Conservation (phyloP, 2,888 invertebrate species). For the Dexiosoma caninum region DNA sequence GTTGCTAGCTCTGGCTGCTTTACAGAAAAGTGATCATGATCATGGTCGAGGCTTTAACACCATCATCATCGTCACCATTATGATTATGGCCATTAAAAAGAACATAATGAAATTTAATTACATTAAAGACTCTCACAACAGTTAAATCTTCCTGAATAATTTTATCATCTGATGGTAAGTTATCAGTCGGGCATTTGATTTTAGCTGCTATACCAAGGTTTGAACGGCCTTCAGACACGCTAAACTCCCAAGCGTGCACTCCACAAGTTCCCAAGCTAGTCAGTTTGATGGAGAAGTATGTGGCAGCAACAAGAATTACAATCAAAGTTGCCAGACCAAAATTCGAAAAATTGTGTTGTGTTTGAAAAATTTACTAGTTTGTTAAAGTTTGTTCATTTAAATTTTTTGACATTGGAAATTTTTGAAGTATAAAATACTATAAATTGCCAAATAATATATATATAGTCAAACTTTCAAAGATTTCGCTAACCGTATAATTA, state of each 20-base stretch:
- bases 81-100: conserved; percentile 17
- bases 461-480: too few relatives aligned
- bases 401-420: too few relatives aligned
- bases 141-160: conserved; percentile 14
- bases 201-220: conserved; percentile 11
- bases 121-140: background rate
- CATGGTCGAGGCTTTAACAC: background rate
- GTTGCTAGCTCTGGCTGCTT: conserved; percentile 26
- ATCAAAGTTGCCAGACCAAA: conserved; percentile 7
- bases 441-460: too few relatives aligned
- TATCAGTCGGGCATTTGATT: conserved; percentile 31
- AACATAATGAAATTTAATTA: conserved; percentile 26
- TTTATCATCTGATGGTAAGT: conserved; percentile 7
- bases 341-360: too few relatives aligned
- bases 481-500: too few relatives aligned
- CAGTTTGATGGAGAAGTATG: background rate
- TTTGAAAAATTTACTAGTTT: too few relatives aligned
- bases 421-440: too few relatives aligned
- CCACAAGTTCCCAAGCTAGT: background rate
- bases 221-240: conserved; percentile 48
- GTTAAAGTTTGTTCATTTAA: too few relatives aligned
- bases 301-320: conserved; percentile 6
- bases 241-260: conserved; percentile 7
- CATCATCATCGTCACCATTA: conserved; percentile 28
- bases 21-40: conserved; percentile 25